Evolutionary conservation across 2,113 vertebrate species (phyloP), one percentile per base, ranked within the genome.

Genomic region (Ammospiza nelsoni): DNA sequence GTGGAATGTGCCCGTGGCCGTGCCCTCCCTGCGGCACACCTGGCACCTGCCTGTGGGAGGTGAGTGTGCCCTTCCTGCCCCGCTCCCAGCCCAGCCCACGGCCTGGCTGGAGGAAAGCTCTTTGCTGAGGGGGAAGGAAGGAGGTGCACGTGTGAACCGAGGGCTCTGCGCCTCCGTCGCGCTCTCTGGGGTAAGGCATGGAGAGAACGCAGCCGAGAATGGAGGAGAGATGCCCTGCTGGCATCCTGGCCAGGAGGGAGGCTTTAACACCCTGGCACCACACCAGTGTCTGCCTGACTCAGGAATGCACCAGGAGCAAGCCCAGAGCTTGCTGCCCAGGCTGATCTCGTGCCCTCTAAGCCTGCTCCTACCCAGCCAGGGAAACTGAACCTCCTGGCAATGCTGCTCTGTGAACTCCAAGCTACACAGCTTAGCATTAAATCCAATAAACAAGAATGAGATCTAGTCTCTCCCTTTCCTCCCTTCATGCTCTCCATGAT

Each of bases 21-120:
- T 1, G 10, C 52, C 76, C 68, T 92, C 58, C 73, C 35, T 23
- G 29, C 13, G 37, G 51, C 28, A 44, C 1, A 3, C 75, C 46
- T 2, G 27, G 90, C 63, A 29, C 0, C 5, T 1, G 27, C 35
- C 63, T 20, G 48, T 0, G 1, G 66, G 62, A 67, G 41, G 35
- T 5, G 35, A 91, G 43, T 0, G 31, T 72, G 12, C 78, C 75
- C 43, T 89, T 44, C 54, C 79, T 63, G 75, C 71, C 48, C 49
- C 21, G 3, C 4, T 76, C 63, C 48, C 7, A 6, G 13, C 72
- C 51, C 0, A 5, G 58, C 75, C 51, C 51, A 4, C 0, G 6
- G 75, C 44, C n/a, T 3, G 7, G 80, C 81, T 41, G 9, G 1
- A 95, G 69, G 86, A 86, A 84, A 78, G 82, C 24, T 14, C 94